phyloP scores from a whole-genome alignment of 2,888 invertebrate genomes.

The Candidula unifasciata region DNA sequence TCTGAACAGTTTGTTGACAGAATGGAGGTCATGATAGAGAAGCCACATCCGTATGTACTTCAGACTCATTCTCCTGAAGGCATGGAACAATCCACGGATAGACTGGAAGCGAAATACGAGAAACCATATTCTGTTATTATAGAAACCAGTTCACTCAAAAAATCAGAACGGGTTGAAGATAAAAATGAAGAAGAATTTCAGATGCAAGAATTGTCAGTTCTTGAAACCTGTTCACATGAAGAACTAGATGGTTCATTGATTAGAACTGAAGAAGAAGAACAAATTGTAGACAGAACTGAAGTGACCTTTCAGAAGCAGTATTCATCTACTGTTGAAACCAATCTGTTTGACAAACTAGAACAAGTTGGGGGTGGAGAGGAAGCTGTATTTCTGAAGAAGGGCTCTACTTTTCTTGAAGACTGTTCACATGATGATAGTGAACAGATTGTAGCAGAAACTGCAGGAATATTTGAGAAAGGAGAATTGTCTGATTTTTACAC shows the following conservation, averaged over 20 bases:
- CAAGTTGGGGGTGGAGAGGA: constrained; percentile 4
- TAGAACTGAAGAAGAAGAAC: not conserved
- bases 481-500: constrained; percentile 48
- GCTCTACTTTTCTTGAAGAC: not conserved
- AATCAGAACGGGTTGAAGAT: constrained; percentile 6
- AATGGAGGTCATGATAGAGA: not conserved
- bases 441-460: not conserved
- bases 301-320: too few relatives aligned
- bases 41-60: too few relatives aligned
- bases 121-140: not conserved
- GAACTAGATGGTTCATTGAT: not conserved
- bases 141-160: not conserved
- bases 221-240: not conserved
- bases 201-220: not conserved
- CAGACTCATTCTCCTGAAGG: not conserved
- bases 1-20: not conserved
- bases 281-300: not conserved
- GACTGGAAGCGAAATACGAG: not conserved
- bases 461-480: not conserved
- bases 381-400: not conserved
- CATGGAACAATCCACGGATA: not conserved
- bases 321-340: too few relatives aligned
- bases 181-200: constrained; percentile 18
- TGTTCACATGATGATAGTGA: not conserved
- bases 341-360: not conserved